Evolutionary conservation across 2,113 vertebrate genomes (phyloP).

Genomic region (Coptodon bakossiorum): DNA sequence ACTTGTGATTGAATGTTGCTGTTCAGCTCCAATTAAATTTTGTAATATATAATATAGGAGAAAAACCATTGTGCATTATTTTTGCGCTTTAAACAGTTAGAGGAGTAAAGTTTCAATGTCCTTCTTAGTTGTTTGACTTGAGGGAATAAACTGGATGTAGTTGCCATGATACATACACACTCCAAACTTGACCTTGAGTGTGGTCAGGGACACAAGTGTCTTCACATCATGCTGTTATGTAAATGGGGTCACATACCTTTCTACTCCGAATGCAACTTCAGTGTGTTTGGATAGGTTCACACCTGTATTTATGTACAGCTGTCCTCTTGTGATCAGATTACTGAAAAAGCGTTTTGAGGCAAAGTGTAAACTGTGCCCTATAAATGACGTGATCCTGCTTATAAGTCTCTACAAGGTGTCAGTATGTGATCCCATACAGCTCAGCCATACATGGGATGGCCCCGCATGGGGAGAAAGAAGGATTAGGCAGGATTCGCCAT

Average conservation of each 20-base stretch:
- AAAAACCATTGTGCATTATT: background rate
- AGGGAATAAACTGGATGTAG: background rate
- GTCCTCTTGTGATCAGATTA: conserved; percentile 17
- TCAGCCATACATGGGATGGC: conserved; percentile 19
- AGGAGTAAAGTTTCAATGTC: background rate
- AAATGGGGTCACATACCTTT: conserved; percentile 9
- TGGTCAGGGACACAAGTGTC: background rate
- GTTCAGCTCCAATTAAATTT: background rate
- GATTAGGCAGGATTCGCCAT: conserved; percentile 19
- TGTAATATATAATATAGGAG: background rate
- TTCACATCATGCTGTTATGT: background rate
- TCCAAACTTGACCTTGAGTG: conserved; percentile 18
- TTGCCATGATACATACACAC: background rate
- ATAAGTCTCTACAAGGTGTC: background rate
- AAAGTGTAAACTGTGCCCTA: background rate
- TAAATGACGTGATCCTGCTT: background rate
- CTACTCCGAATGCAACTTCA: background rate
- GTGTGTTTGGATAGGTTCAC: conserved; percentile 25
- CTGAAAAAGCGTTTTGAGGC: background rate
- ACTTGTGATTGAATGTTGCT: background rate
- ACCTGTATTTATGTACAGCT: conserved; percentile 32
- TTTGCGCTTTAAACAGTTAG: background rate
- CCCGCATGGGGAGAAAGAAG: background rate
- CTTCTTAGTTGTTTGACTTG: background rate
- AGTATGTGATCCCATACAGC: background rate